Base-by-base conservation (phyloP, 2,888 invertebrate species). In the Pyrrhosoma nymphula region DNA sequence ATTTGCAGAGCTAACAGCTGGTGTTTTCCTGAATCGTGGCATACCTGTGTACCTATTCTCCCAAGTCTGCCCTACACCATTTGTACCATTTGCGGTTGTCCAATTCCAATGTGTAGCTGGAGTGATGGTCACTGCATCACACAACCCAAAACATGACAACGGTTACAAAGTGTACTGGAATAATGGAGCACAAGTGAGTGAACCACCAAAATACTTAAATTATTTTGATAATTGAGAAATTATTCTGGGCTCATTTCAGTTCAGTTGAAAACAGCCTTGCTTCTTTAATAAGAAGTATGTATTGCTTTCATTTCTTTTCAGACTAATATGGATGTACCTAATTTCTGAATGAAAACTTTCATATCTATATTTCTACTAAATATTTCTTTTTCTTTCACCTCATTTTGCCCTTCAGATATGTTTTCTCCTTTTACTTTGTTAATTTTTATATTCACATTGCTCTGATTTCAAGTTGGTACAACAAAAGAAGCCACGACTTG, bases 81-180 rank as follows among this genome's bases (percentile, higher is more conserved):
- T 99, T 96, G 98, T 99, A 60, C 98, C 99, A 0, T 99, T 98
- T 97, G 98, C 98, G 0, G 98, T 99, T 0, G 97, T 97, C 4
- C 97, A 98, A 96, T 98, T 98, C 95, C 98, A 98, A 35, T 98
- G 98, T 95, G 98, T 98, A 0, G 98, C 98, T 82, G 99, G 99
- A 0, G 98, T 99, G 12, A 99, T 99, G 99, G 98, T 99, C 12
- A 99, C 99, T 0, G 99, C 99, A 0, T 99, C 99, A 0, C 99
- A 99, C 96, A 99, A 99, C 97, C 99, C 99, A 0, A 99, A 99
- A 96, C 98, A 99, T 56, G 99, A 99, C 96, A 99, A 99, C 96
- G 99, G 99, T 0, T 99, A 99, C 96, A 99, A 99, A 97, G 99
- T 99, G 14, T 99, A 99, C 97, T 99, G 99, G 98, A 97, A 98